Evolutionary conservation across 1,140 invertebrate species (phyloP), one percentile per base, ranked within the genome.

Genomic region (Schlechtendalia chinensis): DNA sequence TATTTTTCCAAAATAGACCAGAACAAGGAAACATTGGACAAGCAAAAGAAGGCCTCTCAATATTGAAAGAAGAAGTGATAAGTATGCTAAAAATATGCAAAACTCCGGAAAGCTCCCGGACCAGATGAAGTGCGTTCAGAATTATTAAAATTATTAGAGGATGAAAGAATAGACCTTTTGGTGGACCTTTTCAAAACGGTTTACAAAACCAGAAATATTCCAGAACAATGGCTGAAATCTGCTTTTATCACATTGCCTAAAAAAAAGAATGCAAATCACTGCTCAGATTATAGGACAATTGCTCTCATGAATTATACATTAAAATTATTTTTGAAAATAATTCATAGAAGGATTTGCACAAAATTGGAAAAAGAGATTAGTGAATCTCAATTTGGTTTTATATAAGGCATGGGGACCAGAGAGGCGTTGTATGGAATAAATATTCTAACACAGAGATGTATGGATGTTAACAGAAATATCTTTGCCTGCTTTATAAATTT

Each of bases 301-400:
- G 69, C 65, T 54, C 58, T 81, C 3, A 71, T 61, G 69, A 27
- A n/a, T 65, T 72, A 81, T 53, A 63, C 81, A 11, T 67, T 74
- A 22, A 74, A 81, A 24, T 53, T 77, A 81, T 81, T 81, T 32
- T 59, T 81, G 22, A 81, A 63, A 56, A 81, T 75, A 24, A 74
- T 81, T 19, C 67, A 74, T 39, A n/a, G n/a, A n/a, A 17, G 81
- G 72, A 81, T 74, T 56, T 47, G 56, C 19, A 67, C 27, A 69
- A 65, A 39, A 61, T 72, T 47, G 32, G 77, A 82, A 61, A 29
- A 63, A 39, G 17, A 81, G 19, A 81, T 82, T 11, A 58, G 54
- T 50, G n/a, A 39, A 39, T 29, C 59, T 17, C 82, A 83, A 81
- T 83, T 84, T 82, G 83, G 83, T 17, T 83, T 84, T 74, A 54